phyloP scores from a whole-genome alignment of 2,888 invertebrate species.

The Lasioglossum morio region DNA sequence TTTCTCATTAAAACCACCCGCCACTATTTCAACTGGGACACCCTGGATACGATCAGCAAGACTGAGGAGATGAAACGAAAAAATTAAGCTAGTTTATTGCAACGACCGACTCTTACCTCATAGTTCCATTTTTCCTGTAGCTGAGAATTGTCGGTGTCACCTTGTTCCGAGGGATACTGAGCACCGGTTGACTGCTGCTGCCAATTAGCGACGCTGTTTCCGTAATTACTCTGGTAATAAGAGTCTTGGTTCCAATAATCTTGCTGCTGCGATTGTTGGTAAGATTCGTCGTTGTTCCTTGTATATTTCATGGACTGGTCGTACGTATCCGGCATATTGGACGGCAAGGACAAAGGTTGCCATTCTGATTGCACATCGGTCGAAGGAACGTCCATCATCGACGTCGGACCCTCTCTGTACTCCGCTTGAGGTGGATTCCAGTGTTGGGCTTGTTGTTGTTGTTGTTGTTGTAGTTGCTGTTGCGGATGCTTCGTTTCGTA shows the following conservation, averaged over 20 bases:
- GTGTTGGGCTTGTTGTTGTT: slow-evolving; percentile 73
- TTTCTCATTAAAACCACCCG: neutral
- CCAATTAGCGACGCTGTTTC: slow-evolving; percentile 72
- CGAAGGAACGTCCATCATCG: slow-evolving; percentile 75
- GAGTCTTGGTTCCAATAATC: slow-evolving; percentile 76
- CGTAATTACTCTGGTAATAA: slow-evolving; percentile 76
- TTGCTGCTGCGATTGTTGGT: slow-evolving; percentile 72
- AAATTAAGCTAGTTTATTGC: neutral
- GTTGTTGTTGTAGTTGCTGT: slow-evolving; percentile 67
- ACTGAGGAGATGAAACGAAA: neutral
- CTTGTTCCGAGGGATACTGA: slow-evolving; percentile 74
- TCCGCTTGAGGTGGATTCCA: slow-evolving; percentile 71
- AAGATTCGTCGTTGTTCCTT: slow-evolving; percentile 66
- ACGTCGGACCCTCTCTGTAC: slow-evolving; percentile 73
- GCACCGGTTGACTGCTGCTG: slow-evolving; percentile 70
- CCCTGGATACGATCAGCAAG: neutral
- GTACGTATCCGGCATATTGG: slow-evolving; percentile 74
- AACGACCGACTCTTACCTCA: slow-evolving; percentile 77
- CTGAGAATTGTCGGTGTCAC: slow-evolving; percentile 77
- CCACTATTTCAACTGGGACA: neutral
- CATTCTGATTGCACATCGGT: slow-evolving; percentile 75
- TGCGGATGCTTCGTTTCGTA: slow-evolving; percentile 67
- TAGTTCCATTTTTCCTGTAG: slow-evolving; percentile 82
- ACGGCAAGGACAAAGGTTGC: slow-evolving; percentile 78
- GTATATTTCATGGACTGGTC: slow-evolving; percentile 72